Evolutionary conservation across 2,113 vertebrate species (phyloP).

Genomic region (Noturus placidus): DNA sequence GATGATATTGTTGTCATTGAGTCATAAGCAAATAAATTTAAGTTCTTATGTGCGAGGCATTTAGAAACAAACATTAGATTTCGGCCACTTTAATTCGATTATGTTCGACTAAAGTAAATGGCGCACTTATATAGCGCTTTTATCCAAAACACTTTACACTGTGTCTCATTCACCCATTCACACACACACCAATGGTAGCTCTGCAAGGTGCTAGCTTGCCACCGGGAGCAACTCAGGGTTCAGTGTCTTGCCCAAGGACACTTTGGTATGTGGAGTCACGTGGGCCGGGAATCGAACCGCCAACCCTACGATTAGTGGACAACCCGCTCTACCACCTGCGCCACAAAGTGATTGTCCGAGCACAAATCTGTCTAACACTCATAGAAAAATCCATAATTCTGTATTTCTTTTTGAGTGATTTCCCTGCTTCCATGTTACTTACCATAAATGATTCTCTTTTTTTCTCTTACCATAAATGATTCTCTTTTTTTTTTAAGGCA

Average conservation of each 20-base stretch:
- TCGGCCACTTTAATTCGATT: background rate
- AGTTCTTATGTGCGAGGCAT: background rate
- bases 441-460: background rate
- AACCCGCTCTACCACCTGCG: too few relatives aligned
- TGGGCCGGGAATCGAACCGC: too few relatives aligned
- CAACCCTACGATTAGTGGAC: too few relatives aligned
- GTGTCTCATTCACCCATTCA: too few relatives aligned
- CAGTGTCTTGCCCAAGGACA: too few relatives aligned
- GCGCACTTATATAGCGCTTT: too few relatives aligned
- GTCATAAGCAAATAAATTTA: background rate
- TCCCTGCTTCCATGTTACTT: background rate
- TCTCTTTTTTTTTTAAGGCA: slow-evolving; percentile 38
- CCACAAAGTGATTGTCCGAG: background rate
- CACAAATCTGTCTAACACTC: background rate
- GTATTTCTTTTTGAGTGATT: background rate
- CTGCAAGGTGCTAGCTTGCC: too few relatives aligned
- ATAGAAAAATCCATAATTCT: background rate
- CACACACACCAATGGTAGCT: too few relatives aligned
- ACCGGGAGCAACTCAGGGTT: too few relatives aligned
- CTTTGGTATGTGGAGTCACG: too few relatives aligned
- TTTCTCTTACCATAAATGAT: background rate
- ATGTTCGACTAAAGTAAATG: background rate
- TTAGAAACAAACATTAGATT: background rate
- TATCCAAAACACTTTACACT: too few relatives aligned
- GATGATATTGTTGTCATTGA: background rate